Percentiles rank a stretch among this genome's conserved stretches.
Evolutionary conservation across 2,888 invertebrate genomes (phyloP).

Genomic region (Lasioglossum morio): DNA sequence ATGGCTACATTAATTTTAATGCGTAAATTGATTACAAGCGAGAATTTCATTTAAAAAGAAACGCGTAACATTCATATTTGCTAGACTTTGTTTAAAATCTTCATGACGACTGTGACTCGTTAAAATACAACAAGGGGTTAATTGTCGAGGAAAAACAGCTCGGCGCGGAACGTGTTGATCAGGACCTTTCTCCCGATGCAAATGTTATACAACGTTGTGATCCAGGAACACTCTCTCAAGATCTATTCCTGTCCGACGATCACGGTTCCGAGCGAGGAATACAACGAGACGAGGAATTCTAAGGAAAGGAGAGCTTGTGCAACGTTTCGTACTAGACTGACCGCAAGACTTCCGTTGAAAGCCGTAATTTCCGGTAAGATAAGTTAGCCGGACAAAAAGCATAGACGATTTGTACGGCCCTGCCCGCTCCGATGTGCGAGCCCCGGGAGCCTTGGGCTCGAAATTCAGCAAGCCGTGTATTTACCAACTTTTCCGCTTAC

Average conservation of each 20-base stretch:
- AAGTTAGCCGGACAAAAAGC: slow-evolving; percentile 60
- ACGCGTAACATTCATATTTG: no score
- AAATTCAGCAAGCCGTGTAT: slow-evolving; percentile 64
- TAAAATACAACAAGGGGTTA: no score
- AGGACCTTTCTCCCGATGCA: background rate
- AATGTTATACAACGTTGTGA: background rate
- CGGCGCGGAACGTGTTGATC: background rate
- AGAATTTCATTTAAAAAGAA: no score
- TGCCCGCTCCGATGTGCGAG: slow-evolving; percentile 28
- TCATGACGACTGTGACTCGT: no score
- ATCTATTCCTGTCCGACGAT: background rate
- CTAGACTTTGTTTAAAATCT: no score
- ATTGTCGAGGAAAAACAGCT: no score
- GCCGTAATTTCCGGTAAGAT: slow-evolving; percentile 69
- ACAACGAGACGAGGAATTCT: background rate
- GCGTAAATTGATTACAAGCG: no score
- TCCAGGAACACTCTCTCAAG: background rate
- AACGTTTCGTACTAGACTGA: slow-evolving; percentile 41
- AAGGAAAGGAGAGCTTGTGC: slow-evolving; percentile 26
- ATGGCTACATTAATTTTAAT: no score
- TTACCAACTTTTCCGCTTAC: slow-evolving; percentile 45
- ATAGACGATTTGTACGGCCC: slow-evolving; percentile 31
- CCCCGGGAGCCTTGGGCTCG: slow-evolving; percentile 62
- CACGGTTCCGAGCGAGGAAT: background rate
- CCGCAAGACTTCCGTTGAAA: slow-evolving; percentile 72